These are phyloP conservation scores for Meteorus cinctellus DNA, from an alignment of 2,888 invertebrate genomes.

Conservation along the genomic window DNA sequence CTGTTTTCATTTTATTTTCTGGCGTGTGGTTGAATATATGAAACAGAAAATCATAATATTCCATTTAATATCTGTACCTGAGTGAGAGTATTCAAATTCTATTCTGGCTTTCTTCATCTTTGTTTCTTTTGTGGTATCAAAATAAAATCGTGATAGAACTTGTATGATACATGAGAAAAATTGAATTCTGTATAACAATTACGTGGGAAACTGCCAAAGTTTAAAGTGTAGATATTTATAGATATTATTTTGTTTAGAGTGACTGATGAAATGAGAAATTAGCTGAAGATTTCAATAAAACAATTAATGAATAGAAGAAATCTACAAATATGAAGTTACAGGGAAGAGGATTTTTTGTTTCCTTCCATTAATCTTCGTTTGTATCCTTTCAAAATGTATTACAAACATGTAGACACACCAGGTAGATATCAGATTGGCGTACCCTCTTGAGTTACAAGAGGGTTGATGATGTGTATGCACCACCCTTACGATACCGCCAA, in stretches of 20 bases:
- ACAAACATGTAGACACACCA: slow-evolving; percentile 21
- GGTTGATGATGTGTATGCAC: slow-evolving; percentile 43
- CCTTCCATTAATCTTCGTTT: slow-evolving; percentile 52
- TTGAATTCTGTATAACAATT: no score
- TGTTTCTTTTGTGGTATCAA: no score
- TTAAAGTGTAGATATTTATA: no score
- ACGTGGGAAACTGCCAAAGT: no score
- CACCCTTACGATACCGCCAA: slow-evolving; percentile 53
- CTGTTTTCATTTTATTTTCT: slow-evolving; percentile 53
- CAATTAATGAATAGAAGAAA: not conserved
- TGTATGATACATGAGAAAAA: no score
- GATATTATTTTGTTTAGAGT: not conserved
- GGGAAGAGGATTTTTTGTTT: not conserved
- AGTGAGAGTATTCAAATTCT: no score
- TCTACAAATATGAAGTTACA: not conserved
- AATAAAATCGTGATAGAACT: no score
- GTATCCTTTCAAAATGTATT: slow-evolving; percentile 24
- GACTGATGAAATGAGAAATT: not conserved
- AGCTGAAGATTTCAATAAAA: not conserved
- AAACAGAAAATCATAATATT: slow-evolving; percentile 3
- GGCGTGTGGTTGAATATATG: slow-evolving; percentile 39
- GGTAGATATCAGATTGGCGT: slow-evolving; percentile 68
- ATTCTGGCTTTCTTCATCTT: no score
- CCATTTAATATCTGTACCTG: not conserved
- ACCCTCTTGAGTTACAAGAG: slow-evolving; percentile 63